Conservation (phyloP, 2,888 invertebrate genomes). For the Syritta pipiens region DNA sequence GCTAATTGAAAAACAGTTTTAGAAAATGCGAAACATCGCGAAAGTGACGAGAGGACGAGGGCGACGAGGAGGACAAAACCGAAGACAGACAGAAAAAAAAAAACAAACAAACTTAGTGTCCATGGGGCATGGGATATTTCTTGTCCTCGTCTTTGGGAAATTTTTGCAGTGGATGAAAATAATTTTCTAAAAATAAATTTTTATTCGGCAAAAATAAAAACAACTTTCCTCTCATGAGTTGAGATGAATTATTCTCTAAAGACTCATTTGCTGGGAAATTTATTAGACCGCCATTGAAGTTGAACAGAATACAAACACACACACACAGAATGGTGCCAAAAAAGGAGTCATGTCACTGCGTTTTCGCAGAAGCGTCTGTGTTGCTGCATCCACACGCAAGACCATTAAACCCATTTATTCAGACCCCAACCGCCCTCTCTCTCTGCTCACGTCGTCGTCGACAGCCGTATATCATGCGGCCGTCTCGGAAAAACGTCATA, state of each 20-base stretch:
- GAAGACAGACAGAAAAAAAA: neutral
- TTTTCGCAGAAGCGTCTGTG: neutral
- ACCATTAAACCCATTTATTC: constrained; percentile 65
- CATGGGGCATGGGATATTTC: neutral
- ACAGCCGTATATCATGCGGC: constrained; percentile 57
- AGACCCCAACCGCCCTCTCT: constrained; percentile 21
- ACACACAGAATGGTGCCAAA: too few species aligned
- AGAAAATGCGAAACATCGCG: constrained; percentile 65
- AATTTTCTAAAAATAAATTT: constrained; percentile 35
- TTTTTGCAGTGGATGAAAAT: neutral
- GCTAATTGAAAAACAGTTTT: constrained; percentile 69
- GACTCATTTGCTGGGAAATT: constrained; percentile 39
- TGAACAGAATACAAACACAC: too few species aligned
- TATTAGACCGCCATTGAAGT: constrained; percentile 31
- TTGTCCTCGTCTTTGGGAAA: neutral
- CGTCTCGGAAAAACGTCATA: constrained; percentile 44
- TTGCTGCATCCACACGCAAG: too few species aligned
- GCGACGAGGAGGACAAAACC: neutral
- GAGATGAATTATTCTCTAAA: constrained; percentile 45
- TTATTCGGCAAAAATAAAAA: constrained; percentile 4
- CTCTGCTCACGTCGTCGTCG: constrained; percentile 55
- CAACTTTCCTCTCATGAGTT: constrained; percentile 21
- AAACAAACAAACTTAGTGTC: neutral
- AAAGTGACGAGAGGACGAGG: constrained; percentile 20
- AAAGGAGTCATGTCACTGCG: too few species aligned